Evolutionary conservation across 1,140 invertebrate species (phyloP), one percentile per base, ranked within the genome.

Genomic region (Bombus fervidus): DNA sequence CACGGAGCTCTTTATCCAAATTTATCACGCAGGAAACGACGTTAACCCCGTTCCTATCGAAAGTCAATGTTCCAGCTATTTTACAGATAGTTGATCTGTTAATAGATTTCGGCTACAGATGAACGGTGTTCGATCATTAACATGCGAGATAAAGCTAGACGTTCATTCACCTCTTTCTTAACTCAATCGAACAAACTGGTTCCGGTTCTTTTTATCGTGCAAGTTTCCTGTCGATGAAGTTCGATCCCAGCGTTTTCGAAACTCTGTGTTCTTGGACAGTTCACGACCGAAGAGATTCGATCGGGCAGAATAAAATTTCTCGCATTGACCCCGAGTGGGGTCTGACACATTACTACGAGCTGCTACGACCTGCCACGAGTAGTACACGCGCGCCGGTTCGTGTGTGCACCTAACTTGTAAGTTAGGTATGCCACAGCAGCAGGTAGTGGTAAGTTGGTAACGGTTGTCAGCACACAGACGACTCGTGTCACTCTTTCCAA

Each of bases 401-500:
- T 80, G 80, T 72, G 68, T 82, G 39, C 59, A 76, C 37, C 69
- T 78, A 79, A 62, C 59, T 62, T 62, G 59, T n/a, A n/a, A 87
- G 71, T 82, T 72, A 87, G 82, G 79, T 90, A 90, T 87, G 88
- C 86, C 81, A 74, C 71, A 59, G 43, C 41, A 66, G n/a, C 47
- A 37, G 18, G 78, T 78, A 76, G 78, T 87, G 86, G 81, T 79
- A 73, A 76, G 73, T 87, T 57, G 74, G 86, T 90, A 90, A 90
- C 89, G 89, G 89, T 90, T 90, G 83, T 90, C 89, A 89, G 87
- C 78, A 62, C 79, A 53, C 86, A 71, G 81, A 87, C 77, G 79
- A 76, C 82, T 84, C 81, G 81, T 86, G 89, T 89, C 87, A 86
- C 81, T 89, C 87, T 89, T 89, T 90, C 64, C 87, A 89, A 90